Percentiles rank a stretch among this genome's conserved stretches.
Conservation (phyloP, 2,797 vertebrate genomes). For the Trachops cirrhosus region DNA sequence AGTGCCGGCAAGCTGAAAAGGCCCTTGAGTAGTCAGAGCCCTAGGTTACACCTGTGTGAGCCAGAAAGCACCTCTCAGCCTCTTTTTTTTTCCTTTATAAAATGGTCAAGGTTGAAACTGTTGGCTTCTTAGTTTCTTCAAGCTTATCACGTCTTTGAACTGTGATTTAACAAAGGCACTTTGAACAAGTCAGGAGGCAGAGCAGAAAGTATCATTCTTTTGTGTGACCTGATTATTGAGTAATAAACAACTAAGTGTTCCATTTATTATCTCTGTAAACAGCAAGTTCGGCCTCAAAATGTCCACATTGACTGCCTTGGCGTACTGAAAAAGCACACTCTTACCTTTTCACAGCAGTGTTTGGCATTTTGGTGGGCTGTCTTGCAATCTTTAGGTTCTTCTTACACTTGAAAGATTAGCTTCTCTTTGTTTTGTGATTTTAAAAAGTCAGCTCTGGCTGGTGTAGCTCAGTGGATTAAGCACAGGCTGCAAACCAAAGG, state of each 20-base stretch:
- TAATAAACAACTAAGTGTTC: conserved; percentile 8
- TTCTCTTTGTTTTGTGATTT: background rate
- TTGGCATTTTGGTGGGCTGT: background rate
- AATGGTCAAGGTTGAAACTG: background rate
- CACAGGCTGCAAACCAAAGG: no score
- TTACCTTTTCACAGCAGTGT: background rate
- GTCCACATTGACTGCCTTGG: background rate
- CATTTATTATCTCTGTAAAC: background rate
- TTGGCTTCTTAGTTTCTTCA: conserved; percentile 9
- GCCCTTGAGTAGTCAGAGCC: background rate
- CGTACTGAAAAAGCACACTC: background rate
- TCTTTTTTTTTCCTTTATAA: background rate
- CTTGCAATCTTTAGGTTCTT: background rate
- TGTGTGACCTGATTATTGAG: conserved; percentile 28
- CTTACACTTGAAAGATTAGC: background rate
- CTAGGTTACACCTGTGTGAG: background rate
- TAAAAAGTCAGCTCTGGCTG: background rate
- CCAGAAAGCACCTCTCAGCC: background rate
- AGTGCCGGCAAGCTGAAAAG: background rate
- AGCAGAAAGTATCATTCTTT: conserved; percentile 39
- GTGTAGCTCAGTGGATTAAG: no score
- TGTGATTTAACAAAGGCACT: background rate
- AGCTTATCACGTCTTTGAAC: conserved; percentile 29
- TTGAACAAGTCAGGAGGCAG: conserved; percentile 10
- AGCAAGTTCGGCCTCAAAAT: background rate